Base-by-base conservation (phyloP, 1,140 invertebrate species). In the Sycophaga agraensis region DNA sequence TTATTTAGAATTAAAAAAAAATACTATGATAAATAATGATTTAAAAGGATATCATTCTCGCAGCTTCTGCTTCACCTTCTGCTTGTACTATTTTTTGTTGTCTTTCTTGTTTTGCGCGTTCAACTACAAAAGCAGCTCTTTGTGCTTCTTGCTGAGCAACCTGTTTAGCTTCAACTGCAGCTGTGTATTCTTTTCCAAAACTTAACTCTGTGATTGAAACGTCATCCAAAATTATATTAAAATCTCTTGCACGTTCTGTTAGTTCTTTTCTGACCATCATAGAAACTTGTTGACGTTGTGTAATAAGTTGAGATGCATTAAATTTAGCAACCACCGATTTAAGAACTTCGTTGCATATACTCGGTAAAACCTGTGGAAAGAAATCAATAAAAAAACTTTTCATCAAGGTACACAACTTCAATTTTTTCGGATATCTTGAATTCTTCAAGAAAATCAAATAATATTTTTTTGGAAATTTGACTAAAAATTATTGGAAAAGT, bases 81-180 rank as follows among this genome's bases (percentile, higher is more conserved):
- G 98, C 97, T 80, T 99, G 97, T 2, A 99, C 96, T 82, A 99
- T 98, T 76, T 99, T 99, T 81, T 99, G 97, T 80, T 99, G 98
- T 73, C 90, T 89, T 78, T 99, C 97, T 77, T 99, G 97, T 71
- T 92, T 96, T 12, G 98, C 98, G 73, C 92, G 88, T 84, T 99
- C 97, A 1, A 99, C 98, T 22, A 96, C 89, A 79, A 99, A 99
- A 59, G 96, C 94, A 39, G 98, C 98, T 70, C 98, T 82, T 81
- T 99, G 98, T 12, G 97, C 97, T 82, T 99, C 98, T 84, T 99
- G 98, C 77, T 99, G 97, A 14, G 97, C 97, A 16, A 99, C 96
- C 82, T 99, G 98, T 81, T 99, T 99, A 8, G 97, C 89, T 85
- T 99, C 98, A 72, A 99, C 97, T 59, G 98, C 98, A 46, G 96